Base-by-base conservation (phyloP, 1,140 invertebrate species). In the Teleopsis dalmanni region DNA sequence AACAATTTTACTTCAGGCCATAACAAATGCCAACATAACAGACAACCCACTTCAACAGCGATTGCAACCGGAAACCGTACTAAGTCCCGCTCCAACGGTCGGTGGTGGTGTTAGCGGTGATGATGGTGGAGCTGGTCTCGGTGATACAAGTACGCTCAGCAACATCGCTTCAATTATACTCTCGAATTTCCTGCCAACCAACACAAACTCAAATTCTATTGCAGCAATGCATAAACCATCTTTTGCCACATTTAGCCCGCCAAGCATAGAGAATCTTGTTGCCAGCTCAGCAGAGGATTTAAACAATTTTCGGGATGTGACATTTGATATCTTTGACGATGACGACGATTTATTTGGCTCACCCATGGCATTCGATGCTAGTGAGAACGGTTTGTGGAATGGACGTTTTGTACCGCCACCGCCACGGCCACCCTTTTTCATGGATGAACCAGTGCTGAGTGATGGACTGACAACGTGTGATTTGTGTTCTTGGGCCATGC, bases 381-480 rank as follows among this genome's bases (percentile, higher is more conserved):
- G 76, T 56, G 73, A 81, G 46, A 77, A 78, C 56, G 81, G 78
- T n/a, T 65, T 82, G n/a, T 82, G 80, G 76, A 75, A 78, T 50
- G 78, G 79, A 3, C 76, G 75, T 47, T 83, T 84, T 57, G 77
- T 83, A 34, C 81, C 81, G 25, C 82, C 82, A 9, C 81, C 81
- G 19, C 81, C 81, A 25, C 70, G 81, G 44, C 81, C 81, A 5
- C 72, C 78, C 27, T 82, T 79, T 62, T 73, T 82, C 31, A 77
- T 80, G 29, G 79, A 81, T 46, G 77, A 78, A 43, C 70, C 78
- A 51, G 70, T 71, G 29, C 65, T 73, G 31, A 76, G 78, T 40
- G 81, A 83, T 69, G 82, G 81, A 46, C 75, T 83, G 44, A 83
- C 81, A 51, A 83, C 81, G 55, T 84, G 82, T 70, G 82, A 84